Evolutionary conservation across 2,888 invertebrate genomes (phyloP), one percentile per base, ranked within the genome.

Genomic region (Drosophila suboccidentalis): DNA sequence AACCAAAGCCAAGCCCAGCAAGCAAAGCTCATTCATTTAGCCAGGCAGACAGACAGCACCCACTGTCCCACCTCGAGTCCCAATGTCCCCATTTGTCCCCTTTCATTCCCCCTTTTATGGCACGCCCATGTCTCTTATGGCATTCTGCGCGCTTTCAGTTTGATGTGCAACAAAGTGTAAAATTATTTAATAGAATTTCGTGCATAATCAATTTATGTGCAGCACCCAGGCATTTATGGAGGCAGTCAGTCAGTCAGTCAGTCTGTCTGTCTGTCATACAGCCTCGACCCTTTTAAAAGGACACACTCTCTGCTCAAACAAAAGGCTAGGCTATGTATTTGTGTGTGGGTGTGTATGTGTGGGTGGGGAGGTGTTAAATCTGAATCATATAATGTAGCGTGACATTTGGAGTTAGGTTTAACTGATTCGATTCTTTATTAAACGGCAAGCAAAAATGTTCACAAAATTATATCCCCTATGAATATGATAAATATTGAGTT

Each of bases 181-280:
- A 90, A 90, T 91, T 82, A 85, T 78, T 90, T 89, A 83, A 89
- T 90, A 87, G 78, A 87, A 85, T 89, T 90, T 82, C 76, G 85
- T 87, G 79, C 84, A 89, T 91, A 87, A 90, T 90, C 86, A 85
- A 85, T 82, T 91, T 90, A 87, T 84, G 89, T 87, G 87, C 87
- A 88, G 80, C 87, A 87, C 54, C 73, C 79, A 70, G 82, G 67
- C 80, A 80, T 70, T 72, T 77, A 78, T 59, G 67, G 62, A 57
- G 71, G 50, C 80, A 73, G 61, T 47, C 75, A 69, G 46, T 57
- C 58, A 66, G 47, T 22, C 26, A 5, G 47, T 3, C 26, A 5
- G 26, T 5, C 5, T 1, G 26, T 43, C 75, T 54, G 46, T 57
- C 58, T 61, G 64, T 46, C 72, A 68, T 38, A 26, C 46, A 51